phyloP scores from a whole-genome alignment of 1,140 invertebrate genomes.

The Mercenaria mercenaria region DNA sequence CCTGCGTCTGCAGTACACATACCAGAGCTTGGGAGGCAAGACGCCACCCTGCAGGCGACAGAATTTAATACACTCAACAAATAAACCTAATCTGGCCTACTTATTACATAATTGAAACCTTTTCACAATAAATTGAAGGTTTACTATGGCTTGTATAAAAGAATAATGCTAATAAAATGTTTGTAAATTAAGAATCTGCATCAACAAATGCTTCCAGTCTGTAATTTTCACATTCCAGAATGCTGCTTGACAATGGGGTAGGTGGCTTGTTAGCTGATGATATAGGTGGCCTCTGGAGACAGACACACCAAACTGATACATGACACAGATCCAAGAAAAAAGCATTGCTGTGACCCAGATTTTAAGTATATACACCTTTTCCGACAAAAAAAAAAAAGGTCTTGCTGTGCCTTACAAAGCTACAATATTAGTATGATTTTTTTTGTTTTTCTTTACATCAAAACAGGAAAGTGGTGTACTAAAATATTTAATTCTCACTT shows the following conservation, averaged over 20 bases:
- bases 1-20: constrained; percentile 6
- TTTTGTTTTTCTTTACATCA: neutral
- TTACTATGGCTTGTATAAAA: constrained; percentile 26
- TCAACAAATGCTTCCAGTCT: constrained; percentile 34
- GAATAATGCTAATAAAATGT: constrained; percentile 62
- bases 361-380: neutral
- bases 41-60: constrained; percentile 25
- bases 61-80: constrained; percentile 38
- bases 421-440: too few species aligned
- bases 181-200: constrained; percentile 49
- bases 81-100: constrained; percentile 46
- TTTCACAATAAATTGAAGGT: constrained; percentile 28
- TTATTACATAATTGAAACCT: constrained; percentile 59
- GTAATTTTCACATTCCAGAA: constrained; percentile 53
- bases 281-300: constrained; percentile 45
- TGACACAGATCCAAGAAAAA: constrained; percentile 42
- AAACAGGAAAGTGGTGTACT: constrained; percentile 9
- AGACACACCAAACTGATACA: constrained; percentile 19
- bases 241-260: constrained; percentile 9
- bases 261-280: constrained; percentile 39
- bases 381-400: neutral
- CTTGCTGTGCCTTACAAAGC: too few species aligned
- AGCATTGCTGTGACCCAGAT: neutral
- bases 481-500: constrained; percentile 11
- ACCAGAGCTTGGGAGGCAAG: constrained; percentile 41